Evolutionary conservation across 2,797 vertebrate species (phyloP), one percentile per base, ranked within the genome.

Genomic region (Sebastes nivosus): DNA sequence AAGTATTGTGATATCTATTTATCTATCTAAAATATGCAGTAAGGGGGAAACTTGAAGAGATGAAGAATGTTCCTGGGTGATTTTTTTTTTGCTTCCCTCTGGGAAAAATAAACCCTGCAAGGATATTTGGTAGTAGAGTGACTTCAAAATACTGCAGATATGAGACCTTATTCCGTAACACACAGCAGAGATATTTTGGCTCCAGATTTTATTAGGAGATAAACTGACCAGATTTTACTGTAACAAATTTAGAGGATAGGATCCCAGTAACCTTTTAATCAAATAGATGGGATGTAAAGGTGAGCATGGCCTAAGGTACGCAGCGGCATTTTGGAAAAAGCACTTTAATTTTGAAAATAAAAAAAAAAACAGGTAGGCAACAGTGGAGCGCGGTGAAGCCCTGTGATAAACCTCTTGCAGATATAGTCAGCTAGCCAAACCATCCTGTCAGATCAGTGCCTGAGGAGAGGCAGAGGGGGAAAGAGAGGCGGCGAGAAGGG

Each of bases 401-500:
- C 80, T 79, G 80, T 81, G 89, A 92, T 92, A 90, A 92, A 92
- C 88, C 92, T 91, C 87, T 90, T 83, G 87, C 85, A 93, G 90
- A 93, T 93, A 92, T 86, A 93, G 92, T 92, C 91, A 92, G 92
- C 90, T 85, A 87, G 78, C 84, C 88, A 92, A 93, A 89, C 88
- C 91, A 89, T 90, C 81, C 91, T 92, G 92, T 93, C 92, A 93
- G 91, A 92, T 93, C 83, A 83, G 85, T 50, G 93, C 93, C 92
- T 57, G 85, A 87, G 90, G 90, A 93, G 90, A 89, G 80, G 83
- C 81, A 87, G 83, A 86, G 90, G 83, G 58, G 89, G 88, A 78
- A 61, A 81, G 85, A 87, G 83, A 90, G 72, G 71, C 78, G 68
- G 78, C 57, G 70, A 82, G 87, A 80, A 88, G 85, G 88, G 88